Evolutionary conservation across 2,888 invertebrate genomes (phyloP), one percentile per base, ranked within the genome.

Genomic region (Parelbella ahira): DNA sequence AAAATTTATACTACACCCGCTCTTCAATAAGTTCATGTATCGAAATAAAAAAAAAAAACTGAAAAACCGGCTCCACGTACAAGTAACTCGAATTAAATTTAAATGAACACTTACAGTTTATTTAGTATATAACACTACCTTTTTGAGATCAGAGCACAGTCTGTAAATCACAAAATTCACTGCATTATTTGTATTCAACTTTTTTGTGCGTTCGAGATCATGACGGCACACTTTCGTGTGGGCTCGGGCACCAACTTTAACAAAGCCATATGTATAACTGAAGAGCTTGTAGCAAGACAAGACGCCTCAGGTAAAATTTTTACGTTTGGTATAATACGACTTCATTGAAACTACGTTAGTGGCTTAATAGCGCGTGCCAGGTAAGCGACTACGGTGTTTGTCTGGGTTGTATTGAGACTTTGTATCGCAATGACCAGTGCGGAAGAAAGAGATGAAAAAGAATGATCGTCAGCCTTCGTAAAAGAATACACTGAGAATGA

Each of bases 261-360:
- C 68, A 50, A 51, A 65, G 64, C 60, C 72, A 68, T 70, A 66
- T 60, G 64, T 68, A 74, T 69, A 60, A 84, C 83, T 82, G 68
- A 73, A 53, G 51, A 53, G 59, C 60, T 58, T 58, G 60, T 59
- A 59, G 63, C 59, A 61, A 66, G 66, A 59, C 69, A 66, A 59
- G 39, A n/a, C 58, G 63, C 61, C 73, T 58, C 76, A 77, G 81
- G 79, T 81, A 81, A 59, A 59, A 70, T 76, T 81, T 81, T 76
- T 75, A 79, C 71, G 73, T 69, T 50, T 50, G 42, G 41, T 65
- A 59, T 56, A 63, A 82, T 47, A 62, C 76, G 63, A 47, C 63
- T 44, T 52, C 51, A 43, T 58, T 51, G 37, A 56, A 53, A 56
- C 63, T 63, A 28, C 51, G 39, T 36, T 32, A 39, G 43, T 32